Conservation (phyloP, 2,113 vertebrate genomes). For the Aplodontia rufa region DNA sequence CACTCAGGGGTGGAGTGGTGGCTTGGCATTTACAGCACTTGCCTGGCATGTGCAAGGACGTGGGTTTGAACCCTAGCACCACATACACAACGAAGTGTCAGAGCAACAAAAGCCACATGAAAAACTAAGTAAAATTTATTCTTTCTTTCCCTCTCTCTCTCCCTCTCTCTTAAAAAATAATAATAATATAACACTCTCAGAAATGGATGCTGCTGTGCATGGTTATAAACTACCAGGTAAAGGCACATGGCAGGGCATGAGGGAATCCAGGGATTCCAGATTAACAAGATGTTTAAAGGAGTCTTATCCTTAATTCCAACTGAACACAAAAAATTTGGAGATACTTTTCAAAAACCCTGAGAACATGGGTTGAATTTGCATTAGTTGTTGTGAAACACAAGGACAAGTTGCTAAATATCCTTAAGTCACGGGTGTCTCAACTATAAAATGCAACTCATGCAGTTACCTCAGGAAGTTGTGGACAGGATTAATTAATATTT, state of each 20-base stretch:
- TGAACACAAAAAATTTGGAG: background rate
- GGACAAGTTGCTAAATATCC: background rate
- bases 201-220: background rate
- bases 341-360: background rate
- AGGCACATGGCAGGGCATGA: no score
- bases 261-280: background rate
- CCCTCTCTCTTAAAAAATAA: no score
- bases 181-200: background rate
- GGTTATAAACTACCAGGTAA: background rate
- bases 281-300: background rate
- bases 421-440: background rate
- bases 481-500: no score
- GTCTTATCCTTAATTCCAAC: background rate
- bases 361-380: background rate
- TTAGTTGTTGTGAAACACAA: background rate
- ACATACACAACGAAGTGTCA: no score
- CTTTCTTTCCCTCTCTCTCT: no score
- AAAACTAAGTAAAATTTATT: background rate
- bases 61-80: no score
- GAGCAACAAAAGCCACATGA: no score
- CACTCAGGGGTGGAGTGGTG: no score
- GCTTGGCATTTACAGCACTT: no score
- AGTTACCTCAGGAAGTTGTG: background rate
- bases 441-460: conserved; percentile 3
- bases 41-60: no score